Conservation (phyloP, 2,888 invertebrate species). For the Drosophila mimetica region DNA sequence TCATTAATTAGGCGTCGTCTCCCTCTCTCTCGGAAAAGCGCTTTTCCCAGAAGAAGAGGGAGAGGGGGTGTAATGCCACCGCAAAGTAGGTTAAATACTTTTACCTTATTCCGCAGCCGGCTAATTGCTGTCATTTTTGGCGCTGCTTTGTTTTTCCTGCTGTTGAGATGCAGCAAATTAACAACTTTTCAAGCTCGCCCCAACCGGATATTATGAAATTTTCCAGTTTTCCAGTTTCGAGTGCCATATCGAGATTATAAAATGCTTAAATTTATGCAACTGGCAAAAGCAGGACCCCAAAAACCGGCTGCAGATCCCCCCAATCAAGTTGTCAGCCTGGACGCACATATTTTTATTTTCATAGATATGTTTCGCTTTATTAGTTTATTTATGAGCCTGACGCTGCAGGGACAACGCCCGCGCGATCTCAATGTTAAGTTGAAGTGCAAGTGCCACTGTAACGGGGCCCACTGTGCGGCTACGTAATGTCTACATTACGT, state of each 20-base stretch:
- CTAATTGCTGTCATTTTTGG: slow-evolving; percentile 73
- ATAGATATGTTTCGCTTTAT: slow-evolving; percentile 9
- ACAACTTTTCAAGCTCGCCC: slow-evolving; percentile 77
- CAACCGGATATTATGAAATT: slow-evolving; percentile 81
- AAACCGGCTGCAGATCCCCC: slow-evolving; percentile 34
- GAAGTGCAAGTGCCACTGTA: slow-evolving; percentile 55
- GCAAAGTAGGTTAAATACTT: slow-evolving; percentile 74
- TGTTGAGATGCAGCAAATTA: slow-evolving; percentile 67
- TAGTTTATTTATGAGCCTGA: slow-evolving; percentile 31
- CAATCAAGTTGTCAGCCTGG: slow-evolving; percentile 72
- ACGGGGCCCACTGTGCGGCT: slow-evolving; percentile 66
- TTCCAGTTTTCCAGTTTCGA: slow-evolving; percentile 72
- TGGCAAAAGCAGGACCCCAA: slow-evolving; percentile 23
- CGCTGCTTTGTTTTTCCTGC: slow-evolving; percentile 52
- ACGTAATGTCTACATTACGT: slow-evolving; percentile 59
- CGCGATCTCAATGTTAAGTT: slow-evolving; percentile 71
- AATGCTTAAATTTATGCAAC: slow-evolving; percentile 78
- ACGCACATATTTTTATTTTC: slow-evolving; percentile 69
- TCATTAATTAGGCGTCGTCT: slow-evolving; percentile 64
- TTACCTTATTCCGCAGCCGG: slow-evolving; percentile 70
- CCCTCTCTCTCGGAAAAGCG: slow-evolving; percentile 46
- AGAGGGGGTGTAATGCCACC: background rate
- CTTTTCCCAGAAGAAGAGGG: slow-evolving; percentile 37
- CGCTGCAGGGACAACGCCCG: slow-evolving; percentile 60
- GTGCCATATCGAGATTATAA: slow-evolving; percentile 72